phyloP scores from a whole-genome alignment of 2,113 vertebrate genomes.

The Sardina pilchardus region DNA sequence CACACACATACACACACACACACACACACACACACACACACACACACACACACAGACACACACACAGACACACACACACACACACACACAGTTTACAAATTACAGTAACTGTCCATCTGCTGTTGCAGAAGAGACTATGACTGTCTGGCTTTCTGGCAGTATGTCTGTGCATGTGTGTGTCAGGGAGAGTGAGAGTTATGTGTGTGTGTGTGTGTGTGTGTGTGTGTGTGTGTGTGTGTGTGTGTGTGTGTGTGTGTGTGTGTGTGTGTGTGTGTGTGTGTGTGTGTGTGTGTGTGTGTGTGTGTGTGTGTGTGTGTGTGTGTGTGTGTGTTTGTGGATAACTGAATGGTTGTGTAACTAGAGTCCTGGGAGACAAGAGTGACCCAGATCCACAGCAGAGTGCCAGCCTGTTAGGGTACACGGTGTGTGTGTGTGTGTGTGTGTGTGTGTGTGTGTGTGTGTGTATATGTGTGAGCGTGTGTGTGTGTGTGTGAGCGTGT shows the following conservation, averaged over 20 bases:
- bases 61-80: neutral
- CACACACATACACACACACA: neutral
- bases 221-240: conserved; percentile 19
- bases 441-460: conserved; percentile 6
- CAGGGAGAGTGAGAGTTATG: neutral
- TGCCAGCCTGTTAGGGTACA: conserved; percentile 7
- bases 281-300: conserved; percentile 13
- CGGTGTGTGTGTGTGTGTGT: conserved; percentile 21
- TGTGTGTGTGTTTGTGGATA: conserved; percentile 31
- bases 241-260: conserved; percentile 28
- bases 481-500: neutral
- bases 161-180: neutral
- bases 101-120: conserved; percentile 14
- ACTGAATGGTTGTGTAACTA: conserved; percentile 16
- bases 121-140: conserved; percentile 10
- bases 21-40: neutral
- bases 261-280: conserved; percentile 23
- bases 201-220: conserved; percentile 24
- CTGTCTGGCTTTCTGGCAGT: conserved; percentile 16
- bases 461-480: neutral
- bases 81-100: neutral
- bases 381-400: conserved; percentile 37
- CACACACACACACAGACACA: neutral
- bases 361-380: conserved; percentile 34
- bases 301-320: conserved; percentile 19